Percentiles rank a stretch among this genome's conserved stretches.
phyloP scores from a whole-genome alignment of 2,888 invertebrate species.

The Salticus scenicus region DNA sequence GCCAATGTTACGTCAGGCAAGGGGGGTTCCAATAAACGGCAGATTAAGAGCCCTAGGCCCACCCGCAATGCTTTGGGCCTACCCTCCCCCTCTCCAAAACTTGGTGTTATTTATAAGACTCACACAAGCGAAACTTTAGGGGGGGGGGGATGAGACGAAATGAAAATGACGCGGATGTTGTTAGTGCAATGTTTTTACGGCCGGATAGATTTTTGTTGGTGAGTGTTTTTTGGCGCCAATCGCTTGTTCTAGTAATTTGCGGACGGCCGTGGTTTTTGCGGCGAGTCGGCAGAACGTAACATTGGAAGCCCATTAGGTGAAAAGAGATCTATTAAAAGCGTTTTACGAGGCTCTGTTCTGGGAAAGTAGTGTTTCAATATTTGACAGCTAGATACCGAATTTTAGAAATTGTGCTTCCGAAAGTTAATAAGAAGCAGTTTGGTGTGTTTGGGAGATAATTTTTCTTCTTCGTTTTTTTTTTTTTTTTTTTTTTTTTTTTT shows the following conservation, averaged over 20 bases:
- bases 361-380: background rate
- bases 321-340: conserved; percentile 1
- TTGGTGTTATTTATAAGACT: conserved; percentile 31
- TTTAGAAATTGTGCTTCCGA: background rate
- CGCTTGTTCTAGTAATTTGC: conserved; percentile 12
- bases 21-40: conserved; percentile 44
- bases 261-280: conserved; percentile 6
- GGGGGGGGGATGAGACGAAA: conserved; percentile 28
- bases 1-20: conserved; percentile 50
- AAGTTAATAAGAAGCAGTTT: background rate
- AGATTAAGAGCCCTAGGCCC: conserved; percentile 58
- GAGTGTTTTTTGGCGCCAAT: conserved; percentile 41
- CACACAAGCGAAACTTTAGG: background rate
- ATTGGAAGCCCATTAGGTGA: background rate
- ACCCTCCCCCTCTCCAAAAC: background rate
- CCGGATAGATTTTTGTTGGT: conserved; percentile 27
- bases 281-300: background rate
- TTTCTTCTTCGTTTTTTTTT: background rate
- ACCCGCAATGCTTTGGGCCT: conserved; percentile 39
- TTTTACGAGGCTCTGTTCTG: conserved; percentile 6
- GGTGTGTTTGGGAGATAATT: background rate
- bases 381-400: background rate
- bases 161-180: conserved; percentile 63
- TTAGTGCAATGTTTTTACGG: conserved; percentile 45
- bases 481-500: too few relatives aligned